A percentile compares a stretch with the other conserved stretches of the same genome.
phyloP scores from a whole-genome alignment of 2,888 invertebrate species.

The Terebella lapidaria region DNA sequence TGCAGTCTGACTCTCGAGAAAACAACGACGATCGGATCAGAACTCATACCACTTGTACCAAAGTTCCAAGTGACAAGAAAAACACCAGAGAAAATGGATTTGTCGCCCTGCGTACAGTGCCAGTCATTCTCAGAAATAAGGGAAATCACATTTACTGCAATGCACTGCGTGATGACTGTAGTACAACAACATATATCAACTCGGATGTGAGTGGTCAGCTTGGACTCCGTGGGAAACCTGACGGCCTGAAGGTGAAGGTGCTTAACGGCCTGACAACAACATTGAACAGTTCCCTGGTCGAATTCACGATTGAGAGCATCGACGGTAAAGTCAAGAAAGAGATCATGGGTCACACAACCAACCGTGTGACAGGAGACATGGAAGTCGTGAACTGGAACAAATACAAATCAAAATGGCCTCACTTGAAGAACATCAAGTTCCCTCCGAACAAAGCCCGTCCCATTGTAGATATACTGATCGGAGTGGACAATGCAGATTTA shows the following conservation, averaged over 20 bases:
- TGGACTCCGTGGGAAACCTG: not conserved
- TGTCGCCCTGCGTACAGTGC: conserved; percentile 3
- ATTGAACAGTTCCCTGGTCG: conserved; percentile 6
- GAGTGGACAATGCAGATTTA: conserved; percentile 20
- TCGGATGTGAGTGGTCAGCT: not conserved
- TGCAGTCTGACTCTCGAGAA: not conserved
- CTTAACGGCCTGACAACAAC: conserved; percentile 2
- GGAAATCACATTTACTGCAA: not conserved
- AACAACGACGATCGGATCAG: no score
- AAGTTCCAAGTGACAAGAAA: not conserved
- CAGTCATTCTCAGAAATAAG: not conserved
- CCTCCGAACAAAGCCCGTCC: not conserved
- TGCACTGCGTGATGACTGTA: conserved; percentile 4
- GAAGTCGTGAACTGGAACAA: conserved; percentile 11
- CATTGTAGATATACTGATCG: conserved; percentile 20
- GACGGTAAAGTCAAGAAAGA: conserved; percentile 7
- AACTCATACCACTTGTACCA: not conserved
- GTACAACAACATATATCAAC: conserved; percentile 2
- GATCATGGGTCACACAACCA: conserved; percentile 5
- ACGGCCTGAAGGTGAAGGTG: conserved; percentile 6
- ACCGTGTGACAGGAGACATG: conserved; percentile 12
- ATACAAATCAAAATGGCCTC: not conserved
- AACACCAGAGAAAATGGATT: not conserved
- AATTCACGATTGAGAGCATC: conserved; percentile 8
- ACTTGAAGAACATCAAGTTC: conserved; percentile 12